Percentiles rank a stretch among this genome's conserved stretches.
phyloP scores from a whole-genome alignment of 2,797 vertebrate species.

The Urophycis tenuis region DNA sequence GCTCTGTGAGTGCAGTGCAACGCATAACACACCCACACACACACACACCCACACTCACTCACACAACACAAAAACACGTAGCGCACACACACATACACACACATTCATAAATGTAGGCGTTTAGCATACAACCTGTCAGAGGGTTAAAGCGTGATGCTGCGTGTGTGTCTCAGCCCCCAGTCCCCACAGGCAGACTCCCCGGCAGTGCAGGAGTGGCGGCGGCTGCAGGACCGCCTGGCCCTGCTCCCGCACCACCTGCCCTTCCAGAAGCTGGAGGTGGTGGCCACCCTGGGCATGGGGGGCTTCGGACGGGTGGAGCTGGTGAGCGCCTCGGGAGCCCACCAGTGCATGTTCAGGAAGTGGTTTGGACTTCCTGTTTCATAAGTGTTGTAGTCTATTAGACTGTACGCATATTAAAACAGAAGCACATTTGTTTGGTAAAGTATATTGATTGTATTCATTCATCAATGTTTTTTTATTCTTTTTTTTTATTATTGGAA shows the following conservation, averaged over 20 bases:
- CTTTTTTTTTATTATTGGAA: too few relatives aligned
- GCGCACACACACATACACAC: not conserved
- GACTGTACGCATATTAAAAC: too few relatives aligned
- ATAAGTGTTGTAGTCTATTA: too few relatives aligned
- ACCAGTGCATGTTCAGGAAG: too few relatives aligned
- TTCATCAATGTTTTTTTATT: too few relatives aligned
- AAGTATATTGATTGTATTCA: too few relatives aligned
- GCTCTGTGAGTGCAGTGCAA: conserved; percentile 61
- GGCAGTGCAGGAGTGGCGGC: conserved; percentile 57
- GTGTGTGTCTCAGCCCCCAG: conserved; percentile 48
- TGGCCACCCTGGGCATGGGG: conserved; percentile 73
- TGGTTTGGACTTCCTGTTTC: too few relatives aligned
- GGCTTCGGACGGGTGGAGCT: conserved; percentile 77
- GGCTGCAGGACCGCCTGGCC: conserved; percentile 60
- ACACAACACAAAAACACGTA: not conserved
- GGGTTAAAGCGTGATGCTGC: not conserved
- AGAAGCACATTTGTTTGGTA: too few relatives aligned
- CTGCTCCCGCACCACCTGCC: conserved; percentile 55
- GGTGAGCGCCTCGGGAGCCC: conserved; percentile 65
- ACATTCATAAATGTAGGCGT: not conserved
- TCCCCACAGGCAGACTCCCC: conserved; percentile 57
- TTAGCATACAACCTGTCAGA: too few relatives aligned
- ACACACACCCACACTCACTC: not conserved
- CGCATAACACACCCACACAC: not conserved
- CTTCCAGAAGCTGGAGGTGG: conserved; percentile 62